These are phyloP conservation scores for Pseudobourletiella spinata DNA, from an alignment of 1,140 invertebrate species.

Conservation along the genomic window DNA sequence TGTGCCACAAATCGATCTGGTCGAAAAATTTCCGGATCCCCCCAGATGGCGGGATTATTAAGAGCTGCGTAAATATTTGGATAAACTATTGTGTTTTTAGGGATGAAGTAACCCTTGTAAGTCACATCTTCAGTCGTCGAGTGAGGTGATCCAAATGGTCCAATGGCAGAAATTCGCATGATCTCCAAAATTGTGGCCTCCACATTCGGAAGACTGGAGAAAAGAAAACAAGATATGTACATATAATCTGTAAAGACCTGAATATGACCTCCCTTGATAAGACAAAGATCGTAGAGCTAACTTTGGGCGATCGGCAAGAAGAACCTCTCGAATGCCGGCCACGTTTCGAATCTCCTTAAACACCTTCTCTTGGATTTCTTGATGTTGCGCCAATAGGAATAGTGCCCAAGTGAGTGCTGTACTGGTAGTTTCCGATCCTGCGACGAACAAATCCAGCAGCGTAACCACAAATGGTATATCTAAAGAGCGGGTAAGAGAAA, in stretches of 20 bases:
- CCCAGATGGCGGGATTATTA: conserved; percentile 51
- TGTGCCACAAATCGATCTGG: conserved; percentile 65
- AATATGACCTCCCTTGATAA: no score
- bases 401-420: conserved; percentile 61
- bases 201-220: conserved; percentile 62
- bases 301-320: conserved; percentile 41
- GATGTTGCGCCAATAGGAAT: conserved; percentile 55
- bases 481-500: neutral
- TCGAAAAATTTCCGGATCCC: conserved; percentile 59
- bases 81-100: conserved; percentile 23
- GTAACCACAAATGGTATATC: neutral
- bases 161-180: conserved; percentile 62
- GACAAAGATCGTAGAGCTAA: neutral
- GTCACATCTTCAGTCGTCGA: conserved; percentile 59
- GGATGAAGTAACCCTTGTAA: conserved; percentile 51
- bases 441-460: conserved; percentile 16
- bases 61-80: conserved; percentile 50
- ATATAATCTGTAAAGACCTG: neutral
- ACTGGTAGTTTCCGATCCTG: conserved; percentile 53
- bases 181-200: conserved; percentile 66
- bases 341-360: conserved; percentile 53
- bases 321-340: conserved; percentile 41
- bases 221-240: neutral
- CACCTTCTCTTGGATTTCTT: conserved; percentile 56
- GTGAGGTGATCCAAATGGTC: conserved; percentile 69